These are phyloP conservation scores for Bothrops jararaca DNA, from an alignment of 2,113 vertebrate genomes.

Conservation along the genomic window DNA sequence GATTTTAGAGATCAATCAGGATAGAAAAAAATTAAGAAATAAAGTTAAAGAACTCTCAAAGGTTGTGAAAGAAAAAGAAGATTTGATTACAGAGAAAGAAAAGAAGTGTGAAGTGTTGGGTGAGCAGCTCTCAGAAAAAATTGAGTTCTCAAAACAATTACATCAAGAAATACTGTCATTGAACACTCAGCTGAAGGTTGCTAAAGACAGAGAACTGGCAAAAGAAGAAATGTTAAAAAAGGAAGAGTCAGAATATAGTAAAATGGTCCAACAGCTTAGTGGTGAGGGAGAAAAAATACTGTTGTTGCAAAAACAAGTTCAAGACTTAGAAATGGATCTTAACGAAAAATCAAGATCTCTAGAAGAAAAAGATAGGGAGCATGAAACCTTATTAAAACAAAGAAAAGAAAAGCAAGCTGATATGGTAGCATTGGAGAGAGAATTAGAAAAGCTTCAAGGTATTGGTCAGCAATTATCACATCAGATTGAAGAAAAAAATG, in stretches of 20 bases:
- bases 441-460: conserved; percentile 63
- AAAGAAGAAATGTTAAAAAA: conserved; percentile 64
- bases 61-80: conserved; percentile 65
- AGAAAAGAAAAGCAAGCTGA: conserved; percentile 50
- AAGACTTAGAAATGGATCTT: conserved; percentile 66
- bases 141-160: conserved; percentile 61
- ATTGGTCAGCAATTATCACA: conserved; percentile 58
- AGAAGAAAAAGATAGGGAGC: conserved; percentile 68
- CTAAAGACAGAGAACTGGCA: conserved; percentile 51
- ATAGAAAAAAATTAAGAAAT: conserved; percentile 68
- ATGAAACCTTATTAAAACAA: conserved; percentile 54
- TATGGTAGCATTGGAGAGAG: conserved; percentile 54
- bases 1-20: conserved; percentile 60
- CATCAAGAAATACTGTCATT: conserved; percentile 63
- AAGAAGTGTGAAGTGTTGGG: conserved; percentile 67
- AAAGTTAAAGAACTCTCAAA: conserved; percentile 63
- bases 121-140: conserved; percentile 64
- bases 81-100: conserved; percentile 67
- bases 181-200: conserved; percentile 61
- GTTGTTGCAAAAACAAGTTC: conserved; percentile 72
- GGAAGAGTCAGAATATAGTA: conserved; percentile 59
- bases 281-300: conserved; percentile 68
- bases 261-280: conserved; percentile 62
- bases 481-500: conserved; percentile 66
- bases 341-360: conserved; percentile 64